Evolutionary conservation across 2,113 vertebrate genomes (phyloP), one percentile per base, ranked within the genome.

Genomic region (Sardina pilchardus): DNA sequence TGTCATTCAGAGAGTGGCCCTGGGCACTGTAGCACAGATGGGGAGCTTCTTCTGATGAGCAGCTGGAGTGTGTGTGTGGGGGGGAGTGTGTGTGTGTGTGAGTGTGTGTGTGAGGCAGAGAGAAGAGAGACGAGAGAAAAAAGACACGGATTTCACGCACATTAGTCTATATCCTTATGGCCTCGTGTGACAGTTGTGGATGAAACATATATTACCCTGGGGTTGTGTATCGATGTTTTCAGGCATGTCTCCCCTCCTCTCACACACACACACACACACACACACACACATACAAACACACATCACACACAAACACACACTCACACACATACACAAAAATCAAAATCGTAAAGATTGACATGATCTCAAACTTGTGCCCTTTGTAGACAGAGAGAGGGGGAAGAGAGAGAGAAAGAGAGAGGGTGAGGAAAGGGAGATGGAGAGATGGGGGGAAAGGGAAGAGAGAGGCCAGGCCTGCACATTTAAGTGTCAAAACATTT

Each of bases 1-100:
- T 75, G 67, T 75, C 67, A 75, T 75, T 75, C 67, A 75, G 67
- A 34, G 26, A 75, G 67, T 36, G 67, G 67, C 67, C 67, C 67
- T 75, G 12, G 12, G 67, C 67, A 17, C 67, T 36, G 67, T 4
- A 5, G 67, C 30, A 34, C 67, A 75, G 67, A 75, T 75, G 30
- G 67, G 10, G 67, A 75, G 67, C 2, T 75, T 12, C 34, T 75
- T 75, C 16, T 75, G 53, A 56, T 56, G 53, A 56, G 30, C 26
- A 17, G 26, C 14, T 12, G 36, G 83, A 42, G 53, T 48, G 42
- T 34, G 44, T 83, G 44, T 86, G 81, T 53, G 48, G 3, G 48
- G 14, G 48, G 17, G 48, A 19, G 17, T 53, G 17, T 53, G 16
- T 53, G 48, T 53, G 26, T 8, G 9, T 67, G 26, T 10, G n/a